Percentiles rank a stretch among this genome's conserved stretches.
phyloP scores from a whole-genome alignment of 2,113 vertebrate species.

The Trematomus loennbergii region DNA sequence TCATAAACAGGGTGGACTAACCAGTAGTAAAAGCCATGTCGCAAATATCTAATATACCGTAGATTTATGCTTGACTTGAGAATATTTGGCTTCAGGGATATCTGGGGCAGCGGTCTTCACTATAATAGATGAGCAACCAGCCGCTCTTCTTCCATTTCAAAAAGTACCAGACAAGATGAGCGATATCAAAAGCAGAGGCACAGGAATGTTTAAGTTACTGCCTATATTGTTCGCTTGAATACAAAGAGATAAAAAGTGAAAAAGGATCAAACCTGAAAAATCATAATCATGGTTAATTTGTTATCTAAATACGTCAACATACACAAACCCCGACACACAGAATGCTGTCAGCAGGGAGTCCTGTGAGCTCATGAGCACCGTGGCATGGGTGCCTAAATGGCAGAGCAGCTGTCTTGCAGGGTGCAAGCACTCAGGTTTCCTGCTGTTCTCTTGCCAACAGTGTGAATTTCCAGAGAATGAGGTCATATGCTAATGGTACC shows the following conservation, averaged over 20 bases:
- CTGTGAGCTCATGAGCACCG: constrained; percentile 52
- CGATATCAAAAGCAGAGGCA: constrained; percentile 5
- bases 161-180: constrained; percentile 25
- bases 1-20: neutral
- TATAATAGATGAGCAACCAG: constrained; percentile 27
- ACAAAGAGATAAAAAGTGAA: neutral
- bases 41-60: neutral
- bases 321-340: neutral
- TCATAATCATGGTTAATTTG: neutral
- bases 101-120: constrained; percentile 43
- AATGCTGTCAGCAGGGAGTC: constrained; percentile 25
- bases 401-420: constrained; percentile 78
- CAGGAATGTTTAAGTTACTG: neutral
- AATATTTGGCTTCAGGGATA: constrained; percentile 29
- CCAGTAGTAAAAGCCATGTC: neutral
- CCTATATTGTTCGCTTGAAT: neutral
- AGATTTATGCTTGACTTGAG: constrained; percentile 6
- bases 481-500: constrained; percentile 75
- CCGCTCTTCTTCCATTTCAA: constrained; percentile 42
- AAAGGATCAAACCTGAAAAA: neutral
- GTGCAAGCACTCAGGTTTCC: constrained; percentile 77
- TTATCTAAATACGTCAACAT: constrained; percentile 15
- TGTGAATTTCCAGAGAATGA: constrained; percentile 82
- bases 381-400: constrained; percentile 45
- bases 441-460: constrained; percentile 74